Percentiles rank a stretch among this genome's conserved stretches.
These are phyloP conservation scores for Littorina saxatilis DNA, from an alignment of 1,140 invertebrate genomes.

Conservation along the genomic window DNA sequence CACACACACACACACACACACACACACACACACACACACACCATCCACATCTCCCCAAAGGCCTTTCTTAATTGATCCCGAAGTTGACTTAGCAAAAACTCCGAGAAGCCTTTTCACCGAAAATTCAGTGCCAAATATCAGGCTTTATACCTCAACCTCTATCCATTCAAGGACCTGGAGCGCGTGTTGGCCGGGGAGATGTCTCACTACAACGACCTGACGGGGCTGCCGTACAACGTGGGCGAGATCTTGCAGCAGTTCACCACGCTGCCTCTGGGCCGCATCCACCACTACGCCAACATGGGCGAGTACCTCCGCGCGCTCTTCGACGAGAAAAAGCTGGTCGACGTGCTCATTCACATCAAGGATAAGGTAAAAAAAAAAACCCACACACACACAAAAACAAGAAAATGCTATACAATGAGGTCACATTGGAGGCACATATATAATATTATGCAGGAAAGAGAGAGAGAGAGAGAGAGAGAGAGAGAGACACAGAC, in stretches of 20 bases:
- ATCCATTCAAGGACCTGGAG: background rate
- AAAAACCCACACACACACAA: too few species aligned
- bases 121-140: too few species aligned
- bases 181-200: slow-evolving; percentile 2
- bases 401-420: too few species aligned
- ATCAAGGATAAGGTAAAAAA: slow-evolving; percentile 32
- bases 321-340: slow-evolving; percentile 43
- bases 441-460: too few species aligned
- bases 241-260: slow-evolving; percentile 43
- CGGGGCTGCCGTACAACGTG: slow-evolving; percentile 10
- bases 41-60: too few species aligned
- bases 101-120: too few species aligned
- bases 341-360: slow-evolving; percentile 56
- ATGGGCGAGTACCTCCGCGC: slow-evolving; percentile 47
- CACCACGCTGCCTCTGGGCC: slow-evolving; percentile 44
- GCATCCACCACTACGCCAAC: slow-evolving; percentile 50
- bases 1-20: background rate
- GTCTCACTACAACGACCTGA: background rate
- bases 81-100: too few species aligned
- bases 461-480: too few species aligned
- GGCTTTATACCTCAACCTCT: too few species aligned
- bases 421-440: too few species aligned
- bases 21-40: too few species aligned
- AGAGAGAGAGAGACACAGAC: background rate
- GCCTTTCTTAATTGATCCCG: too few species aligned